Conservation (phyloP, 1,140 invertebrate genomes). For the Belonocnema kinseyi region DNA sequence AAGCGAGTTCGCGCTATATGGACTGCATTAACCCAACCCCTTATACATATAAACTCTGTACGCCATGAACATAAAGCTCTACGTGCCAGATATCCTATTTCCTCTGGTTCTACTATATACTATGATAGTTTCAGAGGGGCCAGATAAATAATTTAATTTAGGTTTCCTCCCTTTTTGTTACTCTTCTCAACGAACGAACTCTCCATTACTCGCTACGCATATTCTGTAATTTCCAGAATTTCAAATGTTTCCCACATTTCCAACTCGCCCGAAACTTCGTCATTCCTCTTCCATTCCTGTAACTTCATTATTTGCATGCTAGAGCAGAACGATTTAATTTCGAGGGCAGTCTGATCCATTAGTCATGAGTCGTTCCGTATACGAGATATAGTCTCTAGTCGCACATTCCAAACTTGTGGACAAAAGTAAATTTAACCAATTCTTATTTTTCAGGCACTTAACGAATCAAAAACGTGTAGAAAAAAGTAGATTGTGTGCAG, state of each 20-base stretch:
- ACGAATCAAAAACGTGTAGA: no score
- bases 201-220: not conserved
- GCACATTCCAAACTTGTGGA: no score
- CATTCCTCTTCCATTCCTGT: not conserved
- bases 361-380: no score
- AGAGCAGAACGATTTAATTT: not conserved
- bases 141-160: conserved; percentile 53
- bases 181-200: not conserved
- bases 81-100: conserved; percentile 40
- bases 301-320: not conserved
- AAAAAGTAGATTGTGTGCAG: no score
- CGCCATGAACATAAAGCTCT: conserved; percentile 36
- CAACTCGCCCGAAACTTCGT: not conserved
- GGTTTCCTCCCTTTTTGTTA: conserved; percentile 36
- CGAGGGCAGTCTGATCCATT: no score
- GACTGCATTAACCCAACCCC: conserved; percentile 45
- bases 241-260: conserved; percentile 8
- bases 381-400: no score
- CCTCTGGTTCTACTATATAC: conserved; percentile 39
- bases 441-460: no score
- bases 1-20: conserved; percentile 31
- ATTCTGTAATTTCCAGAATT: conserved; percentile 10
- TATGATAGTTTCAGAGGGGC: conserved; percentile 50
- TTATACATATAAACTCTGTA: conserved; percentile 39
- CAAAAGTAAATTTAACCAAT: no score